Evolutionary conservation across 1,140 invertebrate genomes (phyloP), one percentile per base, ranked within the genome.

Genomic region (Drosophila seguyi): DNA sequence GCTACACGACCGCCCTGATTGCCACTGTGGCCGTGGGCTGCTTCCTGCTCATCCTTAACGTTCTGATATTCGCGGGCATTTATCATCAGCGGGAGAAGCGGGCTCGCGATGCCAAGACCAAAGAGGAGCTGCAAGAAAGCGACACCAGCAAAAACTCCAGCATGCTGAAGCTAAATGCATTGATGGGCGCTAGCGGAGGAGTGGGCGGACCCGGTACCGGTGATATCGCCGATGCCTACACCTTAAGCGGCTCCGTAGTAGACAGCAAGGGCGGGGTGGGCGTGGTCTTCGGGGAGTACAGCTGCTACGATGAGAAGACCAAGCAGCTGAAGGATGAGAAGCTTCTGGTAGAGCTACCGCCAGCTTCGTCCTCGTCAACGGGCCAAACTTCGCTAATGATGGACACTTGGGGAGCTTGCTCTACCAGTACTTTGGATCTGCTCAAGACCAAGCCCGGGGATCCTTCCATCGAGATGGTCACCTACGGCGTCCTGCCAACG

Each of bases 1-100:
- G 96, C 36, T 98, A 98, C 92, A 98, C 97, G 0, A 98, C 97
- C 0, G 97, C 97, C 0, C 93, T 99, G 1, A 97, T 96, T n/a
- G 96, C 99, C 4, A 99, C 98, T 0, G 97, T 99, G 58, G 97
- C 97, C 0, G 97, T 99, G 3, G 98, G 98, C 0, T 98, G 96
- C 68, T 97, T 97, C 65, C 93, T 97, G 8, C 94, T 99, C 5
- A 94, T 99, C 10, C 94, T 99, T 3, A 99, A 99, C 92, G 95
- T 99, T 8, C 94, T 99, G 1, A 98, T 99, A 55, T 99, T 99
- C 87, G 97, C 97, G 38, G 98, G 97, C 34, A 98, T 99, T 42
- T 99, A 98, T 90, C 97, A 98, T 86, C 97, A 98, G 91, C 94
- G 97, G 10, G 96, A 97, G 79, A 94, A 96, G 81, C 93, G 94